A percentile compares a stretch with the other conserved stretches of the same genome.
Conservation (phyloP, 2,113 vertebrate species). For the Oreochromis spilurus region DNA sequence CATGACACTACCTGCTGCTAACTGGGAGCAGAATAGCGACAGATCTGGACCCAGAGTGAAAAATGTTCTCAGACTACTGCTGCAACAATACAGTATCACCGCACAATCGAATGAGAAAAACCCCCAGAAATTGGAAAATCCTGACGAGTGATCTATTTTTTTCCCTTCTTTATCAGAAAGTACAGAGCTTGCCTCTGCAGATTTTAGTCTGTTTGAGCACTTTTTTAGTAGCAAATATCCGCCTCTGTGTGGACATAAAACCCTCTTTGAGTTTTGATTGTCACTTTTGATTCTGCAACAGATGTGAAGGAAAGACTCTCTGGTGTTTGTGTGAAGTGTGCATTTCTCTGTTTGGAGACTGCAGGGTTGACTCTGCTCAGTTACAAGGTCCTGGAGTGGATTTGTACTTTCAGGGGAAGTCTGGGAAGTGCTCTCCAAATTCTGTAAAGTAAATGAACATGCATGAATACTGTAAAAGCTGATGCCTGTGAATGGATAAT, state of each 20-base stretch:
- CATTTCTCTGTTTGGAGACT: background rate
- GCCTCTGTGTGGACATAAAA: background rate
- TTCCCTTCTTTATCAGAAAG: background rate
- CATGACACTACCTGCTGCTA: slow-evolving; percentile 1
- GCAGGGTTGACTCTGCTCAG: background rate
- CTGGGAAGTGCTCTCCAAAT: background rate
- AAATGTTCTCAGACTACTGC: background rate
- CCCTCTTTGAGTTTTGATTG: background rate
- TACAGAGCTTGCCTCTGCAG: background rate
- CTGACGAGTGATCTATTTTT: background rate
- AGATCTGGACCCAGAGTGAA: background rate
- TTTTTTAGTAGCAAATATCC: background rate
- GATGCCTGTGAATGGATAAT: background rate
- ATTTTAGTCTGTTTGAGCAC: background rate
- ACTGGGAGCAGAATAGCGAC: background rate
- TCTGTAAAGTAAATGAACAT: background rate
- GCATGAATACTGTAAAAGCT: background rate
- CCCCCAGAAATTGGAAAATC: rapidly evolving
- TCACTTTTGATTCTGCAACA: background rate
- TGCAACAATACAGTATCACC: background rate
- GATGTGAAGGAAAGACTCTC: background rate
- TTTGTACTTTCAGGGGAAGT: background rate
- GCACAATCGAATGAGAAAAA: background rate
- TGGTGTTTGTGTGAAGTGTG: background rate
- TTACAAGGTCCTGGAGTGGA: background rate